phyloP scores from a whole-genome alignment of 1,140 invertebrate genomes.

The Drosophila nigromelanica region DNA sequence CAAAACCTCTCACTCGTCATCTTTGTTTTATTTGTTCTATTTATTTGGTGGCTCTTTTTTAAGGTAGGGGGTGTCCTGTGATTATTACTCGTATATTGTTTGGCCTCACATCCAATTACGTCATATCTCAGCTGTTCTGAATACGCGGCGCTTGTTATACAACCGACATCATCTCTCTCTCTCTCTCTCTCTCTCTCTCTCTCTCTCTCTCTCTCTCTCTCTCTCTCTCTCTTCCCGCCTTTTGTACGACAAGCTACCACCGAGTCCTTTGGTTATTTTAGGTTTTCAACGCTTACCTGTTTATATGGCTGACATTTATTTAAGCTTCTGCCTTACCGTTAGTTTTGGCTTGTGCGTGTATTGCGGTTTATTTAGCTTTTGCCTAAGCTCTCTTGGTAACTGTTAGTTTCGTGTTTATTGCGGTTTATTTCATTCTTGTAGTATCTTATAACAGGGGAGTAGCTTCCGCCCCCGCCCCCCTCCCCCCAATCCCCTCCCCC shows the following conservation, averaged over 20 bases:
- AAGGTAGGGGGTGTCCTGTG: neutral
- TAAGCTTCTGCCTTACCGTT: conserved; percentile 20
- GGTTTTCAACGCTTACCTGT: conserved; percentile 30
- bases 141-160: conserved; percentile 47
- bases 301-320: conserved; percentile 30
- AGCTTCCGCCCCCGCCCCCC: too few relatives aligned
- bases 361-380: neutral
- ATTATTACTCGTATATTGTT: conserved; percentile 27
- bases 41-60: too few relatives aligned
- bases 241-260: too few relatives aligned
- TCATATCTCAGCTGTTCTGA: conserved; percentile 77
- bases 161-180: conserved; percentile 34
- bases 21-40: neutral
- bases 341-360: neutral
- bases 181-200: neutral
- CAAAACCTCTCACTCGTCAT: neutral
- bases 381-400: too few relatives aligned
- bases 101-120: conserved; percentile 62
- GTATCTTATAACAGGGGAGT: too few relatives aligned
- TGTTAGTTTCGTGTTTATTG: conserved; percentile 11
- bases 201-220: neutral
- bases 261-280: conserved; percentile 15
- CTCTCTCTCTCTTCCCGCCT: neutral
- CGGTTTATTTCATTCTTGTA: conserved; percentile 20
- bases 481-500: too few relatives aligned